Base-by-base conservation (phyloP, 2,888 invertebrate genomes). In the Keiferia lycopersicella region DNA sequence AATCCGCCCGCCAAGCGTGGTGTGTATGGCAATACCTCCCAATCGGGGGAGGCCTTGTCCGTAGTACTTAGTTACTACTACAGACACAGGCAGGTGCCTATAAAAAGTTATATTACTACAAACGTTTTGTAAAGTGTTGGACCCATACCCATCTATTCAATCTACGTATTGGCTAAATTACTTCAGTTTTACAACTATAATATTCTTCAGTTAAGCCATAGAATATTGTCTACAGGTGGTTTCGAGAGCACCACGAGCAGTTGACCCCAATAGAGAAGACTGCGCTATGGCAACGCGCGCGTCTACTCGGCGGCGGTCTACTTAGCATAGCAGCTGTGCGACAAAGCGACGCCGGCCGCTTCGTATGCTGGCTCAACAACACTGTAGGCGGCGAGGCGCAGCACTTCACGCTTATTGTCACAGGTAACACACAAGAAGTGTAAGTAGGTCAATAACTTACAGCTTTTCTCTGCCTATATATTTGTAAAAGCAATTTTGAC, bases 361-460 rank as follows among this genome's bases (percentile, higher is more conserved):
- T 97, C 88, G 94, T 96, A 65, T 98, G 98, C 88, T 96, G 96
- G 93, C 96, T 97, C 64, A 97, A 97, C 89, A 98, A 98, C 84
- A 95, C 96, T 8, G 95, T 96, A 1, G 98, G 98, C 30, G 95
- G 95, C 77, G 96, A 96, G 80, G 95, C 95, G 51, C 94, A 96
- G 57, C 94, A 95, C 77, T 95, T 96, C 73, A 94, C 95, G 18
- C 91, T 97, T 68, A 94, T 94, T 71, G 95, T 97, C 67, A 96
- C 95, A 83, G 95, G 96, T 95, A 11, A n/a, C 1, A 83, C 56
- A n/a, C 1, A 30, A 8, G 10, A 34, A 34, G 1, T 34, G 34
- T 34, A 34, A 10, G 4, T 34, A 34, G 34, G 8, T 34, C 34
- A 34, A 10, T 7, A 34, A 34, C 34, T 1, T 8, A 50, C 26